Conservation (phyloP, 2,888 invertebrate genomes). For the Gisinianus flammeolus region DNA sequence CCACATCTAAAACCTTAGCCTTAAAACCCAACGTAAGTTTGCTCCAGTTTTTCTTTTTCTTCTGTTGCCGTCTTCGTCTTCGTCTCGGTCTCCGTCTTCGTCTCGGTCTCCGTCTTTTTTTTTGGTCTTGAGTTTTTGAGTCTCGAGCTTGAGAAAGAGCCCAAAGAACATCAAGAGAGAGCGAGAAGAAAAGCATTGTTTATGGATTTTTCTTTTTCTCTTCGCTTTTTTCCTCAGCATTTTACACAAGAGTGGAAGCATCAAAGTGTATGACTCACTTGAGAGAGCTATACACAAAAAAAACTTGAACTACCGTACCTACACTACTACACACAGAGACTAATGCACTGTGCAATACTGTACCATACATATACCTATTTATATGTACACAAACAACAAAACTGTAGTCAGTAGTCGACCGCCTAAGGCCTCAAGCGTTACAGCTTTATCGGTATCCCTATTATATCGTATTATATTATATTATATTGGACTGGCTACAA, state of each 20-base stretch:
- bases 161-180: not conserved
- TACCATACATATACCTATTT: not conserved
- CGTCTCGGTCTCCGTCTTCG: not conserved
- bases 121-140: not conserved
- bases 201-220: not conserved
- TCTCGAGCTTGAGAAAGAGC: not conserved
- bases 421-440: too few relatives aligned
- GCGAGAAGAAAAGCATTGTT: conserved; percentile 3
- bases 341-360: not conserved
- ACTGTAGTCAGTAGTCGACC: too few relatives aligned
- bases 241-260: not conserved
- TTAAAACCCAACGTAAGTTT: not conserved
- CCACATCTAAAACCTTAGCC: not conserved
- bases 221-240: not conserved
- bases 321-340: not conserved
- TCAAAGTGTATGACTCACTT: conserved; percentile 6
- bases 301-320: not conserved
- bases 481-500: too few relatives aligned
- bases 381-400: not conserved
- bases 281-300: conserved; percentile 6
- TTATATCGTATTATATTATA: too few relatives aligned
- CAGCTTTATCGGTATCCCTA: too few relatives aligned
- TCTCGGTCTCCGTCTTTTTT: not conserved
- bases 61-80: not conserved
- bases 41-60: not conserved